These are phyloP conservation scores for Takifugu flavidus DNA, from an alignment of 2,113 vertebrate genomes.

Conservation along the genomic window DNA sequence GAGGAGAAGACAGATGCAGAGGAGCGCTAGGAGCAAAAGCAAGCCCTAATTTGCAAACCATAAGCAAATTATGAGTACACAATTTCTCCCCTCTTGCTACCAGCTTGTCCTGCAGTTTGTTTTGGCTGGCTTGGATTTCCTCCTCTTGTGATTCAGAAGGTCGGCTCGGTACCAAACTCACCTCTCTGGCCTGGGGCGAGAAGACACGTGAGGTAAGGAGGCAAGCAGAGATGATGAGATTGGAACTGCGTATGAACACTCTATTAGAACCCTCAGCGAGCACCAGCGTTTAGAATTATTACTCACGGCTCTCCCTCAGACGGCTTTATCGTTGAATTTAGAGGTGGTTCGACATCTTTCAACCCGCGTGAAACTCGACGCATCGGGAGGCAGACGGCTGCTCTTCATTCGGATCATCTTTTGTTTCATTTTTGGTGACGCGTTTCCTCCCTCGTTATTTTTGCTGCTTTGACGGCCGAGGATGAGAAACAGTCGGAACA, in stretches of 20 bases:
- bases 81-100: constrained; percentile 33
- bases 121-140: constrained; percentile 38
- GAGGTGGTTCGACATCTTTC: no score
- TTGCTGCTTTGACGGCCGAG: no score
- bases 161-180: constrained; percentile 21
- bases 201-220: constrained; percentile 4
- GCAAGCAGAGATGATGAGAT: background rate
- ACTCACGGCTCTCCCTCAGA: background rate
- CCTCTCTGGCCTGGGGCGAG: constrained; percentile 8
- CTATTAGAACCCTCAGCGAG: background rate
- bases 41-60: constrained; percentile 47
- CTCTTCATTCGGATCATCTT: no score
- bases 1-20: constrained; percentile 39
- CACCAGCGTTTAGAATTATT: background rate
- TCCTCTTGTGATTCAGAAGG: constrained; percentile 12
- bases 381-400: no score
- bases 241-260: background rate
- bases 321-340: no score
- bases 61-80: constrained; percentile 52
- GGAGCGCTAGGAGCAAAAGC: constrained; percentile 48
- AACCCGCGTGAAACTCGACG: no score
- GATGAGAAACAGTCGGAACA: no score
- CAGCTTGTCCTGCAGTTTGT: constrained; percentile 41
- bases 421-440: no score
- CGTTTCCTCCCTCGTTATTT: no score